Base-by-base conservation (phyloP, 2,113 vertebrate genomes). In the Brienomyrus brachyistius region DNA sequence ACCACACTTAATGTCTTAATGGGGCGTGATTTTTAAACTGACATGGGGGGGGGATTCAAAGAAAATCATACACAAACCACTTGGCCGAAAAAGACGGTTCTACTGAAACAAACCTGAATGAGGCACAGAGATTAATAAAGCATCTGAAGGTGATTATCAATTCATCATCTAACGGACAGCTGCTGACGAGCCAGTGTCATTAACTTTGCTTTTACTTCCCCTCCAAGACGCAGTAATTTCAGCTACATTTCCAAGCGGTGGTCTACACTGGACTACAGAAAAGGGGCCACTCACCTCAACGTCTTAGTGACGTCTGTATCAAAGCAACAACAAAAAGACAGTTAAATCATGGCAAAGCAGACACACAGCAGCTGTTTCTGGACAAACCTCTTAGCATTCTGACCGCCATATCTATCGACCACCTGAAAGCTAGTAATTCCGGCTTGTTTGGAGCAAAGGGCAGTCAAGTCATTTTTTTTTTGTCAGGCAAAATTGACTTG, bases 51-150 rank as follows among this genome's bases (percentile, higher is more conserved):
- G 1, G 15, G 13, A 89, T 52, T 19, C 74, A 82, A 77, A 51
- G 15, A 1, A 45, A 62, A 89, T 62, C 35, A 85, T 17, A 89
- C 89, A 89, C 45, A 89, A 59, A 62, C 48, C 35, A 35, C 11
- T 82, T 59, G 88, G 88, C 77, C 84, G 74, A n/a, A 83, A 56
- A 83, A 56, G 1, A 59, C 13, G 23, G 47, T 19, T 19, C 47
- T 51, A 51, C 23, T n/a, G 31, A 77, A 82, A 40, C 51, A 84
- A 85, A 17, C 77, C 31, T 50, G 45, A 84, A 54, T 11, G 11
- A n/a, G 31, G 11, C 52, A 45, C 77, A 15, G 2, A 31, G 40
- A 85, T 89, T 84, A 83, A 89, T 85, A 85, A 89, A 85, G n/a
- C 45, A 62, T 48, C 52, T 85, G 43, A 89, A 45, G 56, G 19